Evolutionary conservation across 2,113 vertebrate genomes (phyloP).

Genomic region (Atractosteus spatula): DNA sequence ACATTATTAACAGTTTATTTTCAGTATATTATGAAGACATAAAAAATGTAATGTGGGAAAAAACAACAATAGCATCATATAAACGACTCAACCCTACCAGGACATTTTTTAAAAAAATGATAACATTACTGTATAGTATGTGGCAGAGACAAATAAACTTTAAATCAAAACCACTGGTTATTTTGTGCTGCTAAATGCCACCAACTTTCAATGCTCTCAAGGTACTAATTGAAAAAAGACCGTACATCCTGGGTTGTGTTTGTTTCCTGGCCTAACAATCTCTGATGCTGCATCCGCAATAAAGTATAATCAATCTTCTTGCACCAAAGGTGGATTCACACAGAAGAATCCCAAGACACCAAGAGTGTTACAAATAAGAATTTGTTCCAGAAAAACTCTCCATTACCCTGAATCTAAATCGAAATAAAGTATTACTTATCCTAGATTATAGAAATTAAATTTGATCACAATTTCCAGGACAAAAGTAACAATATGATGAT

Average conservation of each 20-base stretch:
- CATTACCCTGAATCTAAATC: not conserved
- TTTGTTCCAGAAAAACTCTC: slow-evolving; percentile 8
- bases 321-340: slow-evolving; percentile 32
- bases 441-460: not conserved
- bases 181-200: no score
- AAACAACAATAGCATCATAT: no score
- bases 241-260: not conserved
- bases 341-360: slow-evolving; percentile 17
- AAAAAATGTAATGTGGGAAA: no score
- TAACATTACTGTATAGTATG: no score
- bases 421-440: not conserved
- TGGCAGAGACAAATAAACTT: no score
- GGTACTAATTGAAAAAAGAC: slow-evolving; percentile 2
- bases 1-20: no score
- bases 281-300: not conserved
- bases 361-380: slow-evolving; percentile 9
- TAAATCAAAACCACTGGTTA: no score
- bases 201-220: no score
- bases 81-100: no score
- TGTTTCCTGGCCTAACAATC: not conserved
- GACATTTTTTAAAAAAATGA: no score
- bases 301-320: slow-evolving; percentile 21
- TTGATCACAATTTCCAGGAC: not conserved
- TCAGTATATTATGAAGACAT: no score
- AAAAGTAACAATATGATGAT: not conserved